Percentiles rank a stretch among this genome's conserved stretches.
These are phyloP conservation scores for Merodon equestris DNA, from an alignment of 2,888 invertebrate species.

Conservation along the genomic window DNA sequence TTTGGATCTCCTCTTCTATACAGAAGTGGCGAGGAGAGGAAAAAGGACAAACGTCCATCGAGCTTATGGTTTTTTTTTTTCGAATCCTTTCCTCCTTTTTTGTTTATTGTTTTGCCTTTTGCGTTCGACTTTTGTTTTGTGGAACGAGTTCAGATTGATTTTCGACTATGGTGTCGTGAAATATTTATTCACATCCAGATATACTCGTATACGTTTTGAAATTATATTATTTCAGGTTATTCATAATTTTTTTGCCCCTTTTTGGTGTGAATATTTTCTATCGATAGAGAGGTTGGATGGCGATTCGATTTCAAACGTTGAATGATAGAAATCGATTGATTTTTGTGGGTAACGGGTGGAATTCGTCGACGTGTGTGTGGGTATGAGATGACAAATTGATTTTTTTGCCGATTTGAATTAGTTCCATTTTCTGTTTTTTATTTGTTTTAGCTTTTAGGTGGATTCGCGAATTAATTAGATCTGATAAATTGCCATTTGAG, in stretches of 20 bases:
- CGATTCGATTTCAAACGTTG: conserved; percentile 42
- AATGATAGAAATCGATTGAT: conserved; percentile 52
- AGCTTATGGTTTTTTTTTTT: background rate
- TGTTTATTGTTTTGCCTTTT: conserved; percentile 1
- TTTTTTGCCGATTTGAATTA: no score
- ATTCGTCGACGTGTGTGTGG: no score
- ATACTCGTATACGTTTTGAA: conserved; percentile 23
- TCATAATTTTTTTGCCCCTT: conserved; percentile 30
- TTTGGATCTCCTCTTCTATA: no score
- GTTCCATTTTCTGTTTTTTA: no score
- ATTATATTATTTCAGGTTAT: conserved; percentile 50
- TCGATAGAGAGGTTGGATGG: background rate
- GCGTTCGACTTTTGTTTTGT: background rate
- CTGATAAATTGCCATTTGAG: no score
- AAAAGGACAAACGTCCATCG: no score
- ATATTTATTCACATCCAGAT: conserved; percentile 3
- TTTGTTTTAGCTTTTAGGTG: no score
- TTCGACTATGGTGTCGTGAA: conserved; percentile 19
- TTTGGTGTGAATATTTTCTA: conserved; percentile 9
- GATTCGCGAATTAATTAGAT: no score
- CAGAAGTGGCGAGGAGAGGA: no score
- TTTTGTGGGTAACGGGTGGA: conserved; percentile 8
- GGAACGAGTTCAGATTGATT: conserved; percentile 30
- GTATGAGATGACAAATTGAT: no score
- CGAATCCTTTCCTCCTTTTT: conserved; percentile 3